These are phyloP conservation scores for Chiroxiphia lanceolata DNA, from an alignment of 2,797 vertebrate genomes.

Conservation along the genomic window DNA sequence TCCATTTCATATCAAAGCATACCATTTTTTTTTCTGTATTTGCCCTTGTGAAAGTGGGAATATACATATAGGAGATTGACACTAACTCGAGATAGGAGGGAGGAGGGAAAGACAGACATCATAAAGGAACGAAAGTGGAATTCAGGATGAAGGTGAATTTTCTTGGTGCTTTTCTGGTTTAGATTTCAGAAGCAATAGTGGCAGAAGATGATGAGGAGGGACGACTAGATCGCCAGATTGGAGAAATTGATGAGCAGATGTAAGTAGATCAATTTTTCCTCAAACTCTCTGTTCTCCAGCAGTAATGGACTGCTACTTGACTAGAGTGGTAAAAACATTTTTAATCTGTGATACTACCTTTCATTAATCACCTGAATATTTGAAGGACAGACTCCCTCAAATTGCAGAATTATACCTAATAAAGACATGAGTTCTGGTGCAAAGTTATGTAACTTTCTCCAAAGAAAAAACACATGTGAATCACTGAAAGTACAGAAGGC, in stretches of 20 bases:
- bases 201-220: slow-evolving; percentile 97
- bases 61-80: background rate
- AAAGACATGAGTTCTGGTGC: background rate
- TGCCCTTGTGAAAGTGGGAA: slow-evolving; percentile 16
- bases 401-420: background rate
- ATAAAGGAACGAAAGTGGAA: background rate
- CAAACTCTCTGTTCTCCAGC: slow-evolving; percentile 44
- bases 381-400: background rate
- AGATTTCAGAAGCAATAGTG: slow-evolving; percentile 96
- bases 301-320: background rate
- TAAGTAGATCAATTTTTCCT: slow-evolving; percentile 69
- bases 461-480: background rate
- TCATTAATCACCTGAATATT: background rate
- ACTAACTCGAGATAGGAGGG: slow-evolving; percentile 13
- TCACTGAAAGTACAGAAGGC: background rate
- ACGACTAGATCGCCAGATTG: slow-evolving; percentile 93
- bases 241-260: slow-evolving; percentile 97
- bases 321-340: background rate
- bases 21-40: background rate
- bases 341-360: background rate
- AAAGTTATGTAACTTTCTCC: background rate
- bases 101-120: slow-evolving; percentile 25
- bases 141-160: slow-evolving; percentile 38
- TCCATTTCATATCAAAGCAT: slow-evolving; percentile 1
- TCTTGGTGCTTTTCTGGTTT: slow-evolving; percentile 26